Percentiles rank a stretch among this genome's conserved stretches.
Evolutionary conservation across 2,888 invertebrate genomes (phyloP).

Genomic region (Caenorhabditis imperialis): DNA sequence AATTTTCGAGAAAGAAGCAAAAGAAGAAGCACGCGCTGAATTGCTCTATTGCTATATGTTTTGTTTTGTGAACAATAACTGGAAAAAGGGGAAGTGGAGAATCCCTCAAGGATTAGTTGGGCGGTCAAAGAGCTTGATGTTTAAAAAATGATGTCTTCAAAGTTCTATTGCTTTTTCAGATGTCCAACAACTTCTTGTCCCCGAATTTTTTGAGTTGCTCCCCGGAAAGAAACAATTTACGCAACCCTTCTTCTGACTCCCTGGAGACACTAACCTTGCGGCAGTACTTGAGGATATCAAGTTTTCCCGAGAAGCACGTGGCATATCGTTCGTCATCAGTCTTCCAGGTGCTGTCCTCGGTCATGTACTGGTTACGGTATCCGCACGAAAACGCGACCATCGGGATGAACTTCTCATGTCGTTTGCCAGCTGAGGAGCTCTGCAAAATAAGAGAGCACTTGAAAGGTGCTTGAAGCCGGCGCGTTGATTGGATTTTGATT

Average conservation of each 20-base stretch:
- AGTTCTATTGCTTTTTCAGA: slow-evolving; percentile 6
- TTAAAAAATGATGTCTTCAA: slow-evolving; percentile 9
- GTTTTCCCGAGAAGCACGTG: slow-evolving; percentile 76
- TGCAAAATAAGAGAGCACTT: slow-evolving; percentile 44
- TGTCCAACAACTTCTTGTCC: background rate
- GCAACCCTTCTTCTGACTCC: background rate
- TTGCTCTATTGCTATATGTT: slow-evolving; percentile 14
- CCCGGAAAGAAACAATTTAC: slow-evolving; percentile 4
- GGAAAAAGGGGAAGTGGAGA: slow-evolving; percentile 14
- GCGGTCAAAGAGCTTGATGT: slow-evolving; percentile 29
- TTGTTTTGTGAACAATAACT: slow-evolving; percentile 37
- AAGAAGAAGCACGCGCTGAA: slow-evolving; percentile 30
- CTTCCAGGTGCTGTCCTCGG: slow-evolving; percentile 74
- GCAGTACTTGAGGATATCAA: slow-evolving; percentile 78
- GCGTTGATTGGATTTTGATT: slow-evolving; percentile 42
- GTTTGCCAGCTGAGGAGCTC: slow-evolving; percentile 39
- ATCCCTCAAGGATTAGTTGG: slow-evolving; percentile 34
- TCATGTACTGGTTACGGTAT: slow-evolving; percentile 76
- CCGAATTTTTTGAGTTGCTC: slow-evolving; percentile 25
- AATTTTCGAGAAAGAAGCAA: slow-evolving; percentile 22
- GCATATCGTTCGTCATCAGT: slow-evolving; percentile 74
- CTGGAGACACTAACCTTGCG: slow-evolving; percentile 66
- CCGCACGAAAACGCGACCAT: slow-evolving; percentile 78
- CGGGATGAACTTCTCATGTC: slow-evolving; percentile 75
- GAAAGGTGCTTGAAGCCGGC: slow-evolving; percentile 37